Evolutionary conservation across 1,140 invertebrate genomes (phyloP).

Genomic region (Leptoteleia sp.): DNA sequence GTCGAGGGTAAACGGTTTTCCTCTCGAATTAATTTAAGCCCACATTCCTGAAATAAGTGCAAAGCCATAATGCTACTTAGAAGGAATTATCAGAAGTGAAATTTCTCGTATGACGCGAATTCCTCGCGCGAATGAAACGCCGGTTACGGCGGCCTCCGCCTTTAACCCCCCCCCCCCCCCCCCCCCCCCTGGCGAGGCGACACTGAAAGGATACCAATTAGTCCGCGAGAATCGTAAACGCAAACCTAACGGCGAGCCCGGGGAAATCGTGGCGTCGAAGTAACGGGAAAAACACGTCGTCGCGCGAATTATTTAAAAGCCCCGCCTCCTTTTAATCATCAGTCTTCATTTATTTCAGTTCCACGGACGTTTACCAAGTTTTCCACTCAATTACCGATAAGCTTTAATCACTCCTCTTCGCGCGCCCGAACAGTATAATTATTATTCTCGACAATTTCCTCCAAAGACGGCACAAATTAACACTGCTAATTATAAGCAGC

Average conservation of each 20-base stretch:
- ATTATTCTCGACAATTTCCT: constrained; percentile 67
- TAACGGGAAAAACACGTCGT: constrained; percentile 7
- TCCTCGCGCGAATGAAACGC: not conserved
- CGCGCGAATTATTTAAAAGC: constrained; percentile 39
- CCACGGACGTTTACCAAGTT: constrained; percentile 55
- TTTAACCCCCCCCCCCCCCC: no score
- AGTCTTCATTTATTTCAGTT: constrained; percentile 56
- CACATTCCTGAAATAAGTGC: not conserved
- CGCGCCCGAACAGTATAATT: constrained; percentile 48
- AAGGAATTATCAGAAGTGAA: constrained; percentile 21
- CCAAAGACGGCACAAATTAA: constrained; percentile 65
- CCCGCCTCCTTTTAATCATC: constrained; percentile 37
- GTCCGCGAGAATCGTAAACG: constrained; percentile 3
- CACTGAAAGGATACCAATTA: constrained; percentile 19
- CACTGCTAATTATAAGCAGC: constrained; percentile 67
- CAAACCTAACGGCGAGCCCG: constrained; percentile 3
- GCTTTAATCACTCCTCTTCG: constrained; percentile 62
- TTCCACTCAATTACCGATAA: constrained; percentile 65
- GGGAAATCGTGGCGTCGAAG: not conserved
- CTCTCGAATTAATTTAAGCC: not conserved
- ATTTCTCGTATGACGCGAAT: constrained; percentile 10
- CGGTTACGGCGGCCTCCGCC: not conserved
- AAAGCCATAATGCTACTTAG: not conserved
- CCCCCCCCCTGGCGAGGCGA: not conserved
- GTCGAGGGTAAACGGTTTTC: not conserved